Percentiles rank a stretch among this genome's conserved stretches.
These are phyloP conservation scores for Agonopterix heracliana DNA, from an alignment of 2,888 invertebrate genomes.

Conservation along the genomic window DNA sequence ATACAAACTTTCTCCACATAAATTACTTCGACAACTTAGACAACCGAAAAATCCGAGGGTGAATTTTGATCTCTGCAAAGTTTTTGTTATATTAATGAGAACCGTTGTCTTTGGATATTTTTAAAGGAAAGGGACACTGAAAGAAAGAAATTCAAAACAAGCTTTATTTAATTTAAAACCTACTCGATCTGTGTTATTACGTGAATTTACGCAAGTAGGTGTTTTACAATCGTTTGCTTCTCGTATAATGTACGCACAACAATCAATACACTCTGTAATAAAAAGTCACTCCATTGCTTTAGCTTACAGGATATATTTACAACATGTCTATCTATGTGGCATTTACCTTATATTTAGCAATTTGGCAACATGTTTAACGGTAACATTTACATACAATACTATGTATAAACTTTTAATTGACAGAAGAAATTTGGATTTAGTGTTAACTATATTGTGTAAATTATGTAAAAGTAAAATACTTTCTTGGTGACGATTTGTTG, in stretches of 20 bases:
- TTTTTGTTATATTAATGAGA: neutral
- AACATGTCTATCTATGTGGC: slow-evolving; percentile 58
- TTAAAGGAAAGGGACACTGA: slow-evolving; percentile 19
- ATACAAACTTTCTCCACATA: slow-evolving; percentile 45
- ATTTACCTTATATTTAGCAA: slow-evolving; percentile 57
- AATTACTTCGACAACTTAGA: slow-evolving; percentile 1
- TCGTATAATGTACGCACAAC: slow-evolving; percentile 33
- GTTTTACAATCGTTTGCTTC: slow-evolving; percentile 36
- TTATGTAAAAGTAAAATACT: neutral
- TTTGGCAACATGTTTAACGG: slow-evolving; percentile 69
- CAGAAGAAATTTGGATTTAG: slow-evolving; percentile 25
- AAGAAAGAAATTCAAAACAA: slow-evolving; percentile 60
- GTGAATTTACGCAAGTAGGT: slow-evolving; percentile 50
- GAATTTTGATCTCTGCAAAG: neutral
- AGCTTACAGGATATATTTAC: slow-evolving; percentile 66
- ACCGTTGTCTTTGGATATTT: too few relatives aligned
- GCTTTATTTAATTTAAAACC: slow-evolving; percentile 66
- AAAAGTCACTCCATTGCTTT: slow-evolving; percentile 55
- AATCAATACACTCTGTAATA: slow-evolving; percentile 47
- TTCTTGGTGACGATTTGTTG: neutral
- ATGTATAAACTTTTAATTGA: slow-evolving; percentile 61
- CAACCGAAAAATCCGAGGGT: neutral
- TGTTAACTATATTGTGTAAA: neutral
- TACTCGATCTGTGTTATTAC: slow-evolving; percentile 47
- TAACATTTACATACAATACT: slow-evolving; percentile 57